Evolutionary conservation across 2,113 vertebrate species (phyloP), one percentile per base, ranked within the genome.

Genomic region (Myanophis thanlyinensis): DNA sequence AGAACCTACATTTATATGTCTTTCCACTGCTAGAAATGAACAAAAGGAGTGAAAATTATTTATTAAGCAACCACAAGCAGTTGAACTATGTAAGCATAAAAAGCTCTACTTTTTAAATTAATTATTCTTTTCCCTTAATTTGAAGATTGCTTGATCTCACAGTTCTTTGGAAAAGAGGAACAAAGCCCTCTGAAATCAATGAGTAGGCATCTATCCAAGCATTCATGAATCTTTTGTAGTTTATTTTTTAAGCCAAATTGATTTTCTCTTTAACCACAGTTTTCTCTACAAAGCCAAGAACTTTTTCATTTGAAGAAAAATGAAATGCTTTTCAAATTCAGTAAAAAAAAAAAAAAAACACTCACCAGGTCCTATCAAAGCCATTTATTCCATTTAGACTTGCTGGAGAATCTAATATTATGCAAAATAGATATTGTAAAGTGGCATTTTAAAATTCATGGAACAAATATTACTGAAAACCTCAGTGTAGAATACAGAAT

Each of bases 1-100:
- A 95, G 88, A 59, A 89, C 85, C 59, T 22, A 56, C 56, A 23
- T 95, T 87, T 11, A 20, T 87, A 85, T 86, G 5, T 92, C 93
- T 51, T 95, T 94, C 62, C 89, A 92, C 30, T 93, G 8, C n/a
- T 89, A 94, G 27, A 0, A 93, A 91, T 93, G 94, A 91, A 56
- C 35, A 91, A 23, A 46, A 46, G 5, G 92, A 52, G 89, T 89
- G 44, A 93, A 95, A 94, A 94, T 47, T 11, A 51, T 48, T 91
- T 44, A 20, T 93, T 89, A 52, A 91, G 2, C 1, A 89, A 47
- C 85, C 1, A 2, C 49, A 35, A 85, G 5, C 20, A 8, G 1
- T 2, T 89, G 25, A 91, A 18, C 85, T 94, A 90, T 25, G 0
- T 44, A 94, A 91, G 23, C 10, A 92, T 2, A 91, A 12, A 54